Evolutionary conservation across 2,113 vertebrate species (phyloP), one percentile per base, ranked within the genome.

Genomic region (Pleuronectes platessa): DNA sequence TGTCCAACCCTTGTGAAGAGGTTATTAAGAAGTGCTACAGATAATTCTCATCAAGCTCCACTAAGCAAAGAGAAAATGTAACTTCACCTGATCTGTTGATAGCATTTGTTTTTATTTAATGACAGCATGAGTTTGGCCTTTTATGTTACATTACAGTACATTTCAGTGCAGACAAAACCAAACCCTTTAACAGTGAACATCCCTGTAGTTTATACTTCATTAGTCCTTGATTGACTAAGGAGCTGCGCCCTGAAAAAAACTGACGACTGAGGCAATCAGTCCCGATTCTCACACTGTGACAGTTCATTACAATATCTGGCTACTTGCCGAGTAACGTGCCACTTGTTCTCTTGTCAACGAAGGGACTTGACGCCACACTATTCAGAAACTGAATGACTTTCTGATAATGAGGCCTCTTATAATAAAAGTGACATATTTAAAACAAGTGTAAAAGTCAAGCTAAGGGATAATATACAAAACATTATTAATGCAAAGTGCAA

Each of bases 261-360:
- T 31, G 31, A 31, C 31, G 31, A 7, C 31, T 31, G 31, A 31
- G 31, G 31, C 31, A 31, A 31, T 31, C 31, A 31, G 31, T 31
- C 31, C 31, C 31, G 0, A 31, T 31, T 6, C 5, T 31, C 31
- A 31, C 31, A 31, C 31, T 31, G 31, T 31, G 31, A 31, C 31
- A 31, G 31, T 1, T 31, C 91, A 95, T 93, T 94, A 95, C 90
- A 93, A 93, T 93, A 93, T 95, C 93, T 95, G 93, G 88, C 86
- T 92, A 77, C 91, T 93, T 93, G 85, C 89, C 81, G 88, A 92
- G 91, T 79, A 84, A 88, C 85, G 53, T 15, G 86, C 70, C 81
- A 94, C 94, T 95, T 82, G 89, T 82, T 31, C 31, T 7, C 31
- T 31, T 31, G 6, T 31, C 31, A 31, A 31, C 31, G 1, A 54